Conservation (phyloP, 2,888 invertebrate species). For the Mythimna albipuncta region DNA sequence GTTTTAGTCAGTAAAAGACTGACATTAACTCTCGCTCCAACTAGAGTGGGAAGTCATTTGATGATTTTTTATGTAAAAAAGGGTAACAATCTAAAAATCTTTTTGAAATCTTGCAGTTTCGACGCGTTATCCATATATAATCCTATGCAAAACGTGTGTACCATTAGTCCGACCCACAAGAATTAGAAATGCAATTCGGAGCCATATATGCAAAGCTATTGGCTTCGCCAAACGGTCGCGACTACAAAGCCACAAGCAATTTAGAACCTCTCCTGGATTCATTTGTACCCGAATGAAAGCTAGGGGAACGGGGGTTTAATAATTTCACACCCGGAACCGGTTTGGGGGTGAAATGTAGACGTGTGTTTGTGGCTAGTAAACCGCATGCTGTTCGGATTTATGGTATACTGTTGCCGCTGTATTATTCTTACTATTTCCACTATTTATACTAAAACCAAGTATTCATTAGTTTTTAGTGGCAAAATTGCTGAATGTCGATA, state of each 20-base stretch:
- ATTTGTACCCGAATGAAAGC: slow-evolving; percentile 34
- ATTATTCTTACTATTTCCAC: not conserved
- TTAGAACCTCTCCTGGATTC: slow-evolving; percentile 31
- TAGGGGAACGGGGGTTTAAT: slow-evolving; percentile 33
- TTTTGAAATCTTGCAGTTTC: not conserved
- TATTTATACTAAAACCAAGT: not conserved
- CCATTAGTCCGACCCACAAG: not conserved
- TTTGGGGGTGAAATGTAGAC: slow-evolving; percentile 21
- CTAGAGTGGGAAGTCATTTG: too few relatives aligned
- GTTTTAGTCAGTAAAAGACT: too few relatives aligned
- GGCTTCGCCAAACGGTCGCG: slow-evolving; percentile 8
- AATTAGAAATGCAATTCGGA: slow-evolving; percentile 24
- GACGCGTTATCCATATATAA: not conserved
- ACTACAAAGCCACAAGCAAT: slow-evolving; percentile 46
- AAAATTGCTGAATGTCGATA: not conserved
- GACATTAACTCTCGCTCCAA: too few relatives aligned
- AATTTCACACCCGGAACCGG: slow-evolving; percentile 28
- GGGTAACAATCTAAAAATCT: too few relatives aligned
- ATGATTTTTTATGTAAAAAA: too few relatives aligned
- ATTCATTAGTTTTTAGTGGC: not conserved
- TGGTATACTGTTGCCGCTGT: not conserved
- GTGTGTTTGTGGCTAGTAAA: slow-evolving; percentile 23
- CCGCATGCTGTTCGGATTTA: slow-evolving; percentile 18
- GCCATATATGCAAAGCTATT: slow-evolving; percentile 16
- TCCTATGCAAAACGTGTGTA: not conserved